Evolutionary conservation across 2,888 invertebrate species (phyloP), one percentile per base, ranked within the genome.

Genomic region (Ditula angustiorana): DNA sequence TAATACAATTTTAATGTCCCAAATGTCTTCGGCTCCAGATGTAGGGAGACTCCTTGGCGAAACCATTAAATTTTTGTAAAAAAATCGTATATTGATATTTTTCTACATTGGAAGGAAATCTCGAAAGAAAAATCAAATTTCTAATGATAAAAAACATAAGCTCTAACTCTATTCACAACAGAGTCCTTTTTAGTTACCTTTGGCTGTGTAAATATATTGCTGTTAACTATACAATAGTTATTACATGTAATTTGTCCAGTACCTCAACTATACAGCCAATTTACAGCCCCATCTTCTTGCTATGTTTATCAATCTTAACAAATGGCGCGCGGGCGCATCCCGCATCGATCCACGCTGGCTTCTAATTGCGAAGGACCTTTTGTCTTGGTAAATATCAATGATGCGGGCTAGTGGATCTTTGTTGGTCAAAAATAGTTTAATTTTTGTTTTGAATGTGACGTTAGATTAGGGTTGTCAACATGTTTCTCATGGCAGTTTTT

Each of bases 1-100:
- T 28, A 58, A 59, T 66, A 64, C 64, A 61, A 67, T 71, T 69
- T 67, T 55, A 58, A 66, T 61, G 61, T 60, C 53, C 58, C 59
- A 63, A 61, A 71, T 60, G 60, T 61, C 61, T 16, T n/a, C 28
- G 26, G 11, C 11, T 11, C 33, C 58, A 58, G 58, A 47, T 57
- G 57, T 33, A 11, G 13, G 11, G 28, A 16, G 3, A n/a, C 23
- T 47, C 19, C 23, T 47, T 24, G 47, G 16, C 33, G 16, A 47
- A 24, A 46, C 13, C 41, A 16, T 19, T 41, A 7, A 19, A 41
- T 19, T 19, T 19, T 41, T 8, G 19, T 19, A 19, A 19, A 41
- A n/a, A 41, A 7, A 5, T 37, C 7, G n/a, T 37, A 13, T 37
- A 33, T 33, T 11, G 33, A n/a, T n/a, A n/a, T n/a, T n/a, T n/a